Conservation (phyloP, 2,888 invertebrate species). For the Orthosia gracilis region DNA sequence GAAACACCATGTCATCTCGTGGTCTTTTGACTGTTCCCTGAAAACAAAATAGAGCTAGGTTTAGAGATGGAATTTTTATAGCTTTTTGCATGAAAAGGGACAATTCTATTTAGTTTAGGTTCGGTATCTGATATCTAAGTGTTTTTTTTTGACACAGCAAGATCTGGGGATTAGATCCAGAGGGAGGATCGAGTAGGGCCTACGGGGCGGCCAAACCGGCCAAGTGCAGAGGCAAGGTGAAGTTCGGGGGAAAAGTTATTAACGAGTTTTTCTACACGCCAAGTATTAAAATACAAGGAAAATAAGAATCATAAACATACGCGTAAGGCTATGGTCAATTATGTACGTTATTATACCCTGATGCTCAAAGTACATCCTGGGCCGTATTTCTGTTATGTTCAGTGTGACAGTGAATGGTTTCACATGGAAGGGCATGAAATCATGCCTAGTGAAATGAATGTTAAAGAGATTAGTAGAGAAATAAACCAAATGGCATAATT, state of each 20-base stretch:
- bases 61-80: neutral
- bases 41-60: slow-evolving; percentile 54
- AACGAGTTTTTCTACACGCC: slow-evolving; percentile 13
- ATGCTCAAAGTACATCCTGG: slow-evolving; percentile 30
- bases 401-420: slow-evolving; percentile 22
- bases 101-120: neutral
- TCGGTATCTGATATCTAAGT: no score
- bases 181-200: no score
- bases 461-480: slow-evolving; percentile 17
- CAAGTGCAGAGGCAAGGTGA: slow-evolving; percentile 2
- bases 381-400: neutral
- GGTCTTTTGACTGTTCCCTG: slow-evolving; percentile 83
- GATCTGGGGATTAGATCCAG: no score
- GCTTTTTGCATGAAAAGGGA: neutral
- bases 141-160: no score
- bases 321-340: slow-evolving; percentile 42
- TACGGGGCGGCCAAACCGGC: no score
- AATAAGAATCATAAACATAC: slow-evolving; percentile 44
- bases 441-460: slow-evolving; percentile 18
- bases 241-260: slow-evolving; percentile 22
- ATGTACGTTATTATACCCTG: slow-evolving; percentile 49
- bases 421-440: slow-evolving; percentile 28
- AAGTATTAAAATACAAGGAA: slow-evolving; percentile 16
- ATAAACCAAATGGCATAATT: slow-evolving; percentile 18
- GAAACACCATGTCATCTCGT: slow-evolving; percentile 92